Percentiles rank a stretch among this genome's conserved stretches.
Evolutionary conservation across 2,113 vertebrate species (phyloP).

Genomic region (Myrmophylax atrothorax): DNA sequence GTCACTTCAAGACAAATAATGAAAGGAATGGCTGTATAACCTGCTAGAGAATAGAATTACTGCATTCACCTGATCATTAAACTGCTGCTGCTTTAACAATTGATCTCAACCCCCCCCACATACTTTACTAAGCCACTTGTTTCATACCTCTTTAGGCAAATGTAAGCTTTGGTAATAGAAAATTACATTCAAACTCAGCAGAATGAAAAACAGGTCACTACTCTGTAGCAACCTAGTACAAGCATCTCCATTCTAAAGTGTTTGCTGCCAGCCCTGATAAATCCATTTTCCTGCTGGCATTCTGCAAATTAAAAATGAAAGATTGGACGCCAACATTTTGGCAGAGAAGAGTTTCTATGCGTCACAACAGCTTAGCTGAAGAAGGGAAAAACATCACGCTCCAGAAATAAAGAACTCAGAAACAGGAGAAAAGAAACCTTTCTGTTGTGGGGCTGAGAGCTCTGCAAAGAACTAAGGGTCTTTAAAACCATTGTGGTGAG

Average conservation of each 20-base stretch:
- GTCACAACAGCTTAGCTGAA: not conserved
- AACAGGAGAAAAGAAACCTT: not conserved
- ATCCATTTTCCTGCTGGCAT: not conserved
- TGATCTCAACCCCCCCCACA: not conserved
- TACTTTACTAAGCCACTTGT: not conserved
- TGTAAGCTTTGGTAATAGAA: not conserved
- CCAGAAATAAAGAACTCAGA: not conserved
- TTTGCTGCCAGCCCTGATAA: not conserved
- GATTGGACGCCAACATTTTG: not conserved
- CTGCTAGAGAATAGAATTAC: not conserved
- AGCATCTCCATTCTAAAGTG: not conserved
- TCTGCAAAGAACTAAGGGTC: not conserved
- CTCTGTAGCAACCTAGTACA: not conserved
- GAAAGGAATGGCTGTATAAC: not conserved
- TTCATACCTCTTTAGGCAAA: not conserved
- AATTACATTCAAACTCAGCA: not conserved
- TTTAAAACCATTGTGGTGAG: not conserved
- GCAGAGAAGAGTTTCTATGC: not conserved
- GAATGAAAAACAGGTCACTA: not conserved
- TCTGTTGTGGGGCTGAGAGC: not conserved
- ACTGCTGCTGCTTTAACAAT: not conserved
- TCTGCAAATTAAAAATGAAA: conserved; percentile 8
- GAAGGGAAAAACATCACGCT: not conserved
- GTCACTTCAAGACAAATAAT: not conserved
- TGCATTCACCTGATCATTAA: not conserved